phyloP scores from a whole-genome alignment of 2,888 invertebrate genomes.

The Brachyopa scutellaris region DNA sequence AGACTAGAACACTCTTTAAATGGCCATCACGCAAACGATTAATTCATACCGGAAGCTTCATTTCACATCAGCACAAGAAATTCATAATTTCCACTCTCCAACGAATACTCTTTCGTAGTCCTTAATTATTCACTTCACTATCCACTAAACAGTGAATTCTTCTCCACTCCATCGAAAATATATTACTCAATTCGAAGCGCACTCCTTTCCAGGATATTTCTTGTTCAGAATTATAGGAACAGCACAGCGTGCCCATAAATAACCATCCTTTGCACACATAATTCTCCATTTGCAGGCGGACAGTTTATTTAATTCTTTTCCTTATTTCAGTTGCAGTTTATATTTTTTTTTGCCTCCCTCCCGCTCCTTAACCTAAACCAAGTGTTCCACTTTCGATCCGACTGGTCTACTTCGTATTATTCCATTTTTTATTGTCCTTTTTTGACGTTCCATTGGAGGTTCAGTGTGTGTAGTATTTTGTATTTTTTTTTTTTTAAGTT shows the following conservation, averaged over 20 bases:
- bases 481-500: constrained; percentile 8
- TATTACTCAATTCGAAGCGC: constrained; percentile 1
- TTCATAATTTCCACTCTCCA: constrained; percentile 31
- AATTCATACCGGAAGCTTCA: no score
- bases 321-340: constrained; percentile 32
- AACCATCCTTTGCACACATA: constrained; percentile 53
- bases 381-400: not conserved
- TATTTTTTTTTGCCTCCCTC: not conserved
- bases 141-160: not conserved
- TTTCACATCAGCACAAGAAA: not conserved
- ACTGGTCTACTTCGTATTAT: not conserved
- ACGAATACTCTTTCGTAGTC: constrained; percentile 11
- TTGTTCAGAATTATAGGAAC: constrained; percentile 48
- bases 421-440: constrained; percentile 9
- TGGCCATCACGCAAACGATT: no score
- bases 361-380: not conserved
- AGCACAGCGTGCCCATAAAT: constrained; percentile 48
- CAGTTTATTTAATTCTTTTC: constrained; percentile 66
- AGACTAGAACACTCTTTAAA: no score
- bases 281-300: constrained; percentile 57
- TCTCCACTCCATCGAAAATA: constrained; percentile 24
- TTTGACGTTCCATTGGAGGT: constrained; percentile 11
- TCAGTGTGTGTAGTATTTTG: constrained; percentile 11
- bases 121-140: constrained; percentile 45
- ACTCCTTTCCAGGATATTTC: constrained; percentile 17